Base-by-base conservation (phyloP, 2,113 vertebrate species). In the Penelope pileata region DNA sequence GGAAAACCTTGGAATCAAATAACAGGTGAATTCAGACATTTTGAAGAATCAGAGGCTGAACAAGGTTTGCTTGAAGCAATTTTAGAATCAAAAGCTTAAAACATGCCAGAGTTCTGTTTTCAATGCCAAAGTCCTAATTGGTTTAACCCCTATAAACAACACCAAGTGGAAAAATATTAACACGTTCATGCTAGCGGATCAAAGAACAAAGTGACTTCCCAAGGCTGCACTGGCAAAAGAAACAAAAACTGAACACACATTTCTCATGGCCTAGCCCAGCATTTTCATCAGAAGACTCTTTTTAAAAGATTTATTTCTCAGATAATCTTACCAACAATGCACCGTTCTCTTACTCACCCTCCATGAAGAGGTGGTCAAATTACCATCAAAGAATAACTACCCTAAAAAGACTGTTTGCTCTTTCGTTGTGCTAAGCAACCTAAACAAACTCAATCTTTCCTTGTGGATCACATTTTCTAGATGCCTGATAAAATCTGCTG, bases 131-230 rank as follows among this genome's bases (percentile, higher is more conserved):
- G 66, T 91, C 80, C 92, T 94, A 96, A 95, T 91, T 94, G 86
- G 77, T 92, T 93, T 94, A 89, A 92, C 58, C 27, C 83, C 62
- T 82, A 84, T 72, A 91, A 93, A 95, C 75, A 94, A 96, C 74
- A 76, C 11, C 80, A 63, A 86, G 51, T 92, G 64, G 73, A 86
- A 95, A 95, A 96, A 94, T 81, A 95, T 95, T 94, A 94, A 94
- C 94, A 90, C 32, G 43, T 93, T 81, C 59, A 29, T 90, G 76
- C 80, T 83, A 43, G 47, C 0, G 1, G 86, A 96, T 96, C 54
- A 96, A 91, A 95, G 90, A 93, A 83, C 43, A 80, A 26, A 82
- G 26, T 63, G 50, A 88, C 78, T 86, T 95, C 79, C 73, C 79
- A 88, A 83, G 69, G 68, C 64, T 21, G 16, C 83, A 67, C 63